Conservation (phyloP, 2,888 invertebrate genomes). For the Hypercompe scribonia region DNA sequence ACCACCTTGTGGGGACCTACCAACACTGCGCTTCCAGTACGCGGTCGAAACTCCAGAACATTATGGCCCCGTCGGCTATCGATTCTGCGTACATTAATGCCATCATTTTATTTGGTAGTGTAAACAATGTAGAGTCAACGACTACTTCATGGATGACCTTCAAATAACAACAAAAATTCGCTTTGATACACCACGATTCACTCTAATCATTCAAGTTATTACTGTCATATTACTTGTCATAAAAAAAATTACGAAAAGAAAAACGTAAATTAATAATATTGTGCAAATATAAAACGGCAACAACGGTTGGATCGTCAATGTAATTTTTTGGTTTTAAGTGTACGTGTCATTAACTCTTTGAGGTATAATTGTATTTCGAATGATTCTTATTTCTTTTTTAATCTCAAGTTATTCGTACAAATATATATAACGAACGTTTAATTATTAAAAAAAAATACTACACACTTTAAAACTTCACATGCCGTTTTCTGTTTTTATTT, state of each 20-base stretch:
- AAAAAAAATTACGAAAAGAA: constrained; percentile 8
- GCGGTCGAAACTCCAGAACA: too few species aligned
- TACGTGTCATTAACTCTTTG: constrained; percentile 26
- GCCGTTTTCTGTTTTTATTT: neutral
- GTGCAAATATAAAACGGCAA: constrained; percentile 35
- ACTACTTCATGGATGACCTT: neutral
- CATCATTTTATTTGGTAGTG: neutral
- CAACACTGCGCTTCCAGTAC: too few species aligned
- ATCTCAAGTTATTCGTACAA: neutral
- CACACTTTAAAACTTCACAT: too few species aligned
- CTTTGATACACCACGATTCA: too few species aligned
- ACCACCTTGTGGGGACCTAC: too few species aligned
- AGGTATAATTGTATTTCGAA: constrained; percentile 3
- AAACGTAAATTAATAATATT: constrained; percentile 47
- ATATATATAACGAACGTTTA: neutral
- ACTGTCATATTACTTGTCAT: neutral
- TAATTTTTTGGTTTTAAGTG: constrained; percentile 39
- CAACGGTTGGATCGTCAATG: constrained; percentile 15
- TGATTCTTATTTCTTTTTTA: neutral
- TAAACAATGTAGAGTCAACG: neutral
- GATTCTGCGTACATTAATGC: too few species aligned
- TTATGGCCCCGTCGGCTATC: too few species aligned
- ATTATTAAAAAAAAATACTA: neutral
- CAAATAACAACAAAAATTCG: neutral
- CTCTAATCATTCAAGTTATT: neutral